Evolutionary conservation across 1,140 invertebrate genomes (phyloP), one percentile per base, ranked within the genome.

Genomic region (Lucilia sericata): DNA sequence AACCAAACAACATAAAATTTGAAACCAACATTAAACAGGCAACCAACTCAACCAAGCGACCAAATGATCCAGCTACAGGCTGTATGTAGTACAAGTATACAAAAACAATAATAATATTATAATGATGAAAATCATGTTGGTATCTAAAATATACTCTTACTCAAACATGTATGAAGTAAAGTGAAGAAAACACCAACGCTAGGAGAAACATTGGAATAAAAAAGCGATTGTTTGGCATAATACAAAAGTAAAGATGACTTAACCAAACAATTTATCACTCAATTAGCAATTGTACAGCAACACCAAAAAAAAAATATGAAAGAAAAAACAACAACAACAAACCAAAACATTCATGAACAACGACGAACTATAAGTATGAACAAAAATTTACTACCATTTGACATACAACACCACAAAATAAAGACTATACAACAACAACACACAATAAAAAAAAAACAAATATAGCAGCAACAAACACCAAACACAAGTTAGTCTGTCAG

Each of bases 211-310:
- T 14, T 60, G 55, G 5, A 70, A 21, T n/a, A 7, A 65, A 65
- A 65, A n/a, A 19, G 2, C 21, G 2, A 7, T 21, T 70, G 65
- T 70, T 60, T 70, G 65, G 12, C 65, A 21, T 70, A 70, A 30
- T 21, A 21, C 55, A 60, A 70, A 70, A 70, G n/a, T 70, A 70
- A 70, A 70, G 65, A 70, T 70, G 65, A 87, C 88, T 89, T 88
- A 89, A 70, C 65, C 65, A 70, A 87, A 88, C 88, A 89, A 89
- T 89, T 89, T 89, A 89, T 89, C 88, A 89, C 88, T 89, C 88
- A 89, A 89, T 89, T 89, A 89, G 88, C 88, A 88, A 88, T 86
- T 70, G 65, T 21, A 70, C n/a, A 70, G 14, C 55, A 60, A 60
- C 55, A n/a, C n/a, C n/a, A 60, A n/a, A 12, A 60, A 60, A 13